These are phyloP conservation scores for Gymnorhina tibicen DNA, from an alignment of 2,113 vertebrate species.

Conservation along the genomic window DNA sequence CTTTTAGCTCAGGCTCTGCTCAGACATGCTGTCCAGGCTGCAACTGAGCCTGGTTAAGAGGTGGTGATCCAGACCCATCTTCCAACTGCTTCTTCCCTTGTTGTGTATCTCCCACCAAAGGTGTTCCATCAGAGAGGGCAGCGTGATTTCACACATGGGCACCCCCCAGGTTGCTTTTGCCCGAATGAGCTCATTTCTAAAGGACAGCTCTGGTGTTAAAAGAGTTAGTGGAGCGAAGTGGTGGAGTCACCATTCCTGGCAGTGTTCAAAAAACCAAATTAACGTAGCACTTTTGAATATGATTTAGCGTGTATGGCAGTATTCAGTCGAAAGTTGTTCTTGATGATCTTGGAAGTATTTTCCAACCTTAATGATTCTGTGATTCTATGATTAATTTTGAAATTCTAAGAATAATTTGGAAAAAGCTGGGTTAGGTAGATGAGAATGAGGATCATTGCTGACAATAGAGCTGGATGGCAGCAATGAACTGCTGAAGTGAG, in stretches of 20 bases:
- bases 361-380: background rate
- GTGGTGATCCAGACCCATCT: background rate
- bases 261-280: background rate
- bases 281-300: background rate
- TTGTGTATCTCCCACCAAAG: background rate
- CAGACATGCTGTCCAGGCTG: background rate
- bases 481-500: background rate
- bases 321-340: background rate
- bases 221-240: background rate
- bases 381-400: background rate
- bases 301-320: background rate
- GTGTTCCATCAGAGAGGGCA: background rate
- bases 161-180: background rate
- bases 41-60: background rate
- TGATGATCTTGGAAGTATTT: background rate
- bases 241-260: background rate
- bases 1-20: background rate
- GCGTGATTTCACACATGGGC: fast-evolving
- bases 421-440: background rate
- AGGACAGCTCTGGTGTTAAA: background rate
- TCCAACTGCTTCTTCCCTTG: background rate
- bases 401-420: background rate
- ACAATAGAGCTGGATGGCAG: background rate
- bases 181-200: fast-evolving
- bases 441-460: background rate